Evolutionary conservation across 2,113 vertebrate species (phyloP), one percentile per base, ranked within the genome.

Genomic region (Orientallactaga bullata): DNA sequence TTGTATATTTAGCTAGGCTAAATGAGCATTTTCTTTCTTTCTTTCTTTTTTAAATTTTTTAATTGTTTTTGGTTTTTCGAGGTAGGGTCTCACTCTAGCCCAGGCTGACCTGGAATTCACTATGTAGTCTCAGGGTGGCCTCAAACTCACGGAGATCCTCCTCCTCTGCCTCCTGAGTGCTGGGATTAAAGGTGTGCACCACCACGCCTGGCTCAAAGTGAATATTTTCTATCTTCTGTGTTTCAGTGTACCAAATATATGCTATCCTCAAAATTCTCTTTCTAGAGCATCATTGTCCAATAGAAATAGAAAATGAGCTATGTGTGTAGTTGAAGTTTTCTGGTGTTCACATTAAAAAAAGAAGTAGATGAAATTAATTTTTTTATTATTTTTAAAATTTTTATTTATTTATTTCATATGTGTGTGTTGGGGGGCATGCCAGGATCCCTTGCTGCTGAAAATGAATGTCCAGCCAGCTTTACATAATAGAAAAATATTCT

Each of bases 291-390:
- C 0, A 1, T n/a, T 90, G n/a, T 17, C 51, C 32, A 85, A 32
- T 37, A 79, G 47, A 58, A 89, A 85, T 23, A 89, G 35, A 73
- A 96, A 93, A 93, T 11, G 39, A 89, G 21, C 16, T 60, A 83
- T 28, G 39, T 37, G 73, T 10, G 3, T 66, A 87, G 78, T 72
- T 86, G 83, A 76, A 72, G 68, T 85, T 91, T 89, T 61, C 32
- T 80, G 35, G 32, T 81, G 63, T 51, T 26, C 16, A 85, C 18
- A 89, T 89, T 95, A 55, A 32, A 77, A 88, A 95, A 60, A 24
- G 9, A 74, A 91, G 66, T 4, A 68, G 20, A 4, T 35, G 39
- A 87, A 87, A 63, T 93, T 76, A 68, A 76, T 83, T 91, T 93
- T 71, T 55, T 55, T 55, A 55, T 55, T 13, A 55, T 55, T 55